Percentiles rank a stretch among this genome's conserved stretches.
phyloP scores from a whole-genome alignment of 2,113 vertebrate species.

The Anguilla japonica region DNA sequence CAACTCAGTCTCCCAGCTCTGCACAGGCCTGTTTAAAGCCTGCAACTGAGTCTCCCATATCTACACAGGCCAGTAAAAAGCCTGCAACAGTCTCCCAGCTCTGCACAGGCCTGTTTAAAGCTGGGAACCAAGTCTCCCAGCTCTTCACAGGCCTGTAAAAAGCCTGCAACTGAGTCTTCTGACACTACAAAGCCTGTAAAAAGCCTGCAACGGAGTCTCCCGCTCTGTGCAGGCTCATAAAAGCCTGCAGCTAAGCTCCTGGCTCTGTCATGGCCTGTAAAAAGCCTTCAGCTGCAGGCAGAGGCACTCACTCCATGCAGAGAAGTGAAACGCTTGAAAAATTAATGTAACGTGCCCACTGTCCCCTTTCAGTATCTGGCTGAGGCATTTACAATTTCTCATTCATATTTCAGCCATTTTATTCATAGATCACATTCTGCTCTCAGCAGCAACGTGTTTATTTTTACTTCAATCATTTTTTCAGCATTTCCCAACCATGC shows the following conservation, averaged over 20 bases:
- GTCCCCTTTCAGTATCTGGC: neutral
- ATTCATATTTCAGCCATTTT: slow-evolving; percentile 4
- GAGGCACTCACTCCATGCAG: neutral
- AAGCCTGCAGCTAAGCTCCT: neutral
- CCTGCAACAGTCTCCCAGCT: too few relatives aligned
- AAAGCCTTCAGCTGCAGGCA: neutral
- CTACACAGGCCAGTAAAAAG: too few relatives aligned
- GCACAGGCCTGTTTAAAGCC: neutral
- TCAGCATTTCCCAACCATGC: neutral
- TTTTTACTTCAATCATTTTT: neutral
- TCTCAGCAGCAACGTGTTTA: neutral
- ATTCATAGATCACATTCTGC: neutral
- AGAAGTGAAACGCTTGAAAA: neutral
- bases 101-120: neutral
- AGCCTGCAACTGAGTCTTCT: too few relatives aligned
- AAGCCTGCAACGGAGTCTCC: too few relatives aligned
- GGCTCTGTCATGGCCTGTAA: too few relatives aligned
- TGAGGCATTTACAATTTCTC: neutral
- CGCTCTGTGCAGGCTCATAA: neutral
- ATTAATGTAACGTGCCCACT: neutral
- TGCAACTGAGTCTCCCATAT: too few relatives aligned
- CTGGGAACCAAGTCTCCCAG: too few relatives aligned
- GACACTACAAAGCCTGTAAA: too few relatives aligned
- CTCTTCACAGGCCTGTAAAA: too few relatives aligned
- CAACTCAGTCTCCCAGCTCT: neutral